A percentile compares a stretch with the other conserved stretches of the same genome.
Evolutionary conservation across 1,140 invertebrate species (phyloP).

Genomic region (Caenorhabditis briggsae): DNA sequence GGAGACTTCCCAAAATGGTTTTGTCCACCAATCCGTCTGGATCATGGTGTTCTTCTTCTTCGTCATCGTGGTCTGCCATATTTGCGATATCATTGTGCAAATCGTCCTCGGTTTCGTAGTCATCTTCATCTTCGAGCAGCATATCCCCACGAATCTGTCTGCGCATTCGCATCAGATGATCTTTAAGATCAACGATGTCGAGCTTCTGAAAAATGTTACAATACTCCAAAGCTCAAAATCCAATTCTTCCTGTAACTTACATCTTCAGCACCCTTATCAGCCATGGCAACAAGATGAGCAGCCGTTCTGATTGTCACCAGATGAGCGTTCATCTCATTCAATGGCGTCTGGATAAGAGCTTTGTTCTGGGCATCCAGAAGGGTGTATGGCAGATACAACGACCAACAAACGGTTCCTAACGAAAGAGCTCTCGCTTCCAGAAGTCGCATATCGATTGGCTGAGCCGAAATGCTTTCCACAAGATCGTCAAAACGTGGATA

Average conservation of each 20-base stretch:
- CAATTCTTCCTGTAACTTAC: neutral
- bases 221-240: neutral
- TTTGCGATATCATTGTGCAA: neutral
- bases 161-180: conserved; percentile 14
- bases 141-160: conserved; percentile 20
- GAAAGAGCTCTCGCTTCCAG: conserved; percentile 72
- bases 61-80: neutral
- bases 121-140: neutral
- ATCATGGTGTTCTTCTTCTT: neutral
- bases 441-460: conserved; percentile 70
- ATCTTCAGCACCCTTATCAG: conserved; percentile 44
- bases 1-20: neutral
- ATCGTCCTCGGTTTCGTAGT: neutral
- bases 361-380: conserved; percentile 51
- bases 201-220: conserved; percentile 2
- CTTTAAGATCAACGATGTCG: conserved; percentile 7
- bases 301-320: conserved; percentile 34
- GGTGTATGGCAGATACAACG: conserved; percentile 61
- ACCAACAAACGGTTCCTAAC: conserved; percentile 69
- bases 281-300: conserved; percentile 28
- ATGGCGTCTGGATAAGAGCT: conserved; percentile 22
- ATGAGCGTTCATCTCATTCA: conserved; percentile 54
- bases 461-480: conserved; percentile 24
- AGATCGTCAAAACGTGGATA: conserved; percentile 39
- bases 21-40: neutral